Percentiles rank a stretch among this genome's conserved stretches.
Evolutionary conservation across 2,113 vertebrate genomes (phyloP).

Genomic region (Platycercus adscitus): DNA sequence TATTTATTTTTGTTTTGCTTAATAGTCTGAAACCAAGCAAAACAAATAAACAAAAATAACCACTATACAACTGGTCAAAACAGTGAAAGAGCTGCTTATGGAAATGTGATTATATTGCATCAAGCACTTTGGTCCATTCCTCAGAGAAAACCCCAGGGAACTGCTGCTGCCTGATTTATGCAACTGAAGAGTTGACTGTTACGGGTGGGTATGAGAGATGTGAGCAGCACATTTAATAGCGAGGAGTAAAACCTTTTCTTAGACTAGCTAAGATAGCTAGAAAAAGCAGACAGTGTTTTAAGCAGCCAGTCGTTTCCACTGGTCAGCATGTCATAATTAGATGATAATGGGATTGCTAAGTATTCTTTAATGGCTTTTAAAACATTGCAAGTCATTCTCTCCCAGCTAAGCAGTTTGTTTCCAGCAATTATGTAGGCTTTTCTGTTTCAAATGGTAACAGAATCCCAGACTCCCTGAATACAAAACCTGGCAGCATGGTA

Average conservation of each 20-base stretch:
- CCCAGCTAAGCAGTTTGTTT: constrained; percentile 1
- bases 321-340: background rate
- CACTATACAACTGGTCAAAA: background rate
- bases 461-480: background rate
- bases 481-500: background rate
- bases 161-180: background rate
- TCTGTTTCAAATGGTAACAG: background rate
- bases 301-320: background rate
- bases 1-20: background rate
- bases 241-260: background rate
- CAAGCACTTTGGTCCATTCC: background rate
- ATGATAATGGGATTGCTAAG: constrained; percentile 1
- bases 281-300: background rate
- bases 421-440: background rate
- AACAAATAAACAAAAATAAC: background rate
- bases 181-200: background rate
- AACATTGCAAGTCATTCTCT: background rate
- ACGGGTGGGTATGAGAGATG: background rate
- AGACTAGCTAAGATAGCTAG: background rate
- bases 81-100: background rate
- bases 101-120: background rate
- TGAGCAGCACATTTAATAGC: background rate
- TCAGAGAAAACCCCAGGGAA: background rate
- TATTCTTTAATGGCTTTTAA: constrained; percentile 23
- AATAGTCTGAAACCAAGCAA: background rate